Base-by-base conservation (phyloP, 2,888 invertebrate genomes). In the Clanis bilineata region DNA sequence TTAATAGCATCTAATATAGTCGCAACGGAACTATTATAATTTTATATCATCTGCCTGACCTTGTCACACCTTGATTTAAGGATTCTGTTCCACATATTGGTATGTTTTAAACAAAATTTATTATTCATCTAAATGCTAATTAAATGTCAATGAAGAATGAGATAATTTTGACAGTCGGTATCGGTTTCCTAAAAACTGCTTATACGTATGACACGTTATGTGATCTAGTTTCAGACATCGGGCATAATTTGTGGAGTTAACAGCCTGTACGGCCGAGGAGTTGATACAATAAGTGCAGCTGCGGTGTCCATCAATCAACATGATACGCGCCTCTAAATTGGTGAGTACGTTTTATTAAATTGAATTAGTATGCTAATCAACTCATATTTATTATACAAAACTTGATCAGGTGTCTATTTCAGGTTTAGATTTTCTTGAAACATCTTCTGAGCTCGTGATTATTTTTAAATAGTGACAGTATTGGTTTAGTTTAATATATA, bases 41-140 rank as follows among this genome's bases (percentile, higher is more conserved):
- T 77, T 74, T 76, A 74, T 78, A 81, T 72, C 76, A 68, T 77
- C 74, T 72, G 70, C 64, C 64, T 78, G 88, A 85, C 90, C 90
- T 91, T 80, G 86, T 78, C 88, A 75, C 83, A 78, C 81, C 82
- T 84, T 77, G 83, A 83, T 79, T 77, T 81, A 76, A 84, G 80
- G 83, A 88, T 82, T 82, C 77, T 83, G 85, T 85, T 87, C 83
- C 78, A 87, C 79, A 80, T 88, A 83, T 86, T 74, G 86, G 89
- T 88, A 83, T 72, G 86, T 86, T 78, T 85, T 77, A 77, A 81
- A 79, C 68, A 71, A 80, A 85, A 88, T 90, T 88, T 88, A 88
- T 90, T 81, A 79, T 76, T 74, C 71, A 80, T 86, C 76, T 86
- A 89, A 88, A 90, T 89, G 88, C 82, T 85, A 90, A 90, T 88